Evolutionary conservation across 2,113 vertebrate species (phyloP).

Genomic region (Grallaria varia): DNA sequence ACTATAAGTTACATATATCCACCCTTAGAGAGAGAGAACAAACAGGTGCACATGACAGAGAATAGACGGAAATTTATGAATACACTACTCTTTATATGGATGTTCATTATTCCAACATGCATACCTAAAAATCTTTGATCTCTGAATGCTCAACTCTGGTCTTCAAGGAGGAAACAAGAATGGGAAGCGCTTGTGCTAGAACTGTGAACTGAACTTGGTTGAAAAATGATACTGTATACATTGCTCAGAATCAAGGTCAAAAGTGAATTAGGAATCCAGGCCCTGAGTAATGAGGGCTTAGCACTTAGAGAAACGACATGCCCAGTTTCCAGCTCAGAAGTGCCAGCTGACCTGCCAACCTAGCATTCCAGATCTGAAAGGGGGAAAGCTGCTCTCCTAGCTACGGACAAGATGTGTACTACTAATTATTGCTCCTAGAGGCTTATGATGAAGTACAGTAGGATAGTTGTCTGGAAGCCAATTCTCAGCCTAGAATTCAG

Average conservation of each 20-base stretch:
- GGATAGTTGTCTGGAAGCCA: conserved; percentile 25
- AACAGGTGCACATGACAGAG: conserved; percentile 42
- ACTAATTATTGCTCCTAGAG: conserved; percentile 38
- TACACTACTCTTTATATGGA: conserved; percentile 20
- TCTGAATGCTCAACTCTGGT: conserved; percentile 13
- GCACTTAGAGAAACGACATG: conserved; percentile 58
- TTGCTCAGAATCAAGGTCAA: conserved; percentile 56
- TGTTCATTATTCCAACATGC: conserved; percentile 7
- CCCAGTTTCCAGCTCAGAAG: conserved; percentile 50
- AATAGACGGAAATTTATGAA: conserved; percentile 27
- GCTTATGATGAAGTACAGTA: conserved; percentile 26
- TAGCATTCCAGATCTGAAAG: conserved; percentile 52
- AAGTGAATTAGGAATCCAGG: conserved; percentile 52
- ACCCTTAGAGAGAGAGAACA: not conserved
- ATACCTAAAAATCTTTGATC: conserved; percentile 40
- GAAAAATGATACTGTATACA: conserved; percentile 55
- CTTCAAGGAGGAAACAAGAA: conserved; percentile 43
- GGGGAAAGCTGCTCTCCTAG: conserved; percentile 53
- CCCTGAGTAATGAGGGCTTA: conserved; percentile 57
- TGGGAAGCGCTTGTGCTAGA: conserved; percentile 31
- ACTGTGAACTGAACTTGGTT: not conserved
- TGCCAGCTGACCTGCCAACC: conserved; percentile 66
- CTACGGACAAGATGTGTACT: conserved; percentile 46
- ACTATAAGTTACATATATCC: not conserved
- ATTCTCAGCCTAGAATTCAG: not conserved